Conservation (phyloP, 1,140 invertebrate genomes). For the Musca domestica region DNA sequence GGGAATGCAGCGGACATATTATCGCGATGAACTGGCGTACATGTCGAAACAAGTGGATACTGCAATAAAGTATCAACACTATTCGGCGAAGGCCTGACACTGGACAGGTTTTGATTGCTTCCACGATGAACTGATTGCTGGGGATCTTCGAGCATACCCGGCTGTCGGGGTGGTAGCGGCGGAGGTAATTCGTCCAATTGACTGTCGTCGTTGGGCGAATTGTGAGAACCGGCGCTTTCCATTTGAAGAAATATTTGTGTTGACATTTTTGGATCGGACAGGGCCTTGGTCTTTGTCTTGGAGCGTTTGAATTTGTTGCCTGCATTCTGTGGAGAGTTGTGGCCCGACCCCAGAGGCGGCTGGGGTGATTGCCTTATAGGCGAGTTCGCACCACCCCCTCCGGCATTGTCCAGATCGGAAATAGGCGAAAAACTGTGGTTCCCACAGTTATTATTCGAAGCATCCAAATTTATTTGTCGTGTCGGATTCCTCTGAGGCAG, state of each 20-base stretch:
- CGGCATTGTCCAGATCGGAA: constrained; percentile 46
- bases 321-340: constrained; percentile 24
- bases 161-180: constrained; percentile 48
- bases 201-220: constrained; percentile 1
- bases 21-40: constrained; percentile 48
- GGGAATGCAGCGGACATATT: constrained; percentile 51
- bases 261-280: constrained; percentile 54
- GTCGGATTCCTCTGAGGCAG: constrained; percentile 55
- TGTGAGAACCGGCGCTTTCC: constrained; percentile 31
- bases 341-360: background rate
- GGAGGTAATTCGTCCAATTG: constrained; percentile 45
- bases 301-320: constrained; percentile 37
- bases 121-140: constrained; percentile 31
- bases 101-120: constrained; percentile 41
- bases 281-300: constrained; percentile 49
- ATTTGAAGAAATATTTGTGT: constrained; percentile 54
- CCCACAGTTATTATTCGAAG: constrained; percentile 31
- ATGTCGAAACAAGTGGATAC: constrained; percentile 53
- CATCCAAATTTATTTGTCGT: constrained; percentile 30
- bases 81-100: constrained; percentile 46
- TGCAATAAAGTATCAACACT: constrained; percentile 50
- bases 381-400: background rate
- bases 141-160: constrained; percentile 45
- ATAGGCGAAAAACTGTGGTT: constrained; percentile 40
- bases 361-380: constrained; percentile 36